Percentiles rank a stretch among this genome's conserved stretches.
These are phyloP conservation scores for Trematomus bernacchii DNA, from an alignment of 2,797 vertebrate genomes.

Conservation along the genomic window DNA sequence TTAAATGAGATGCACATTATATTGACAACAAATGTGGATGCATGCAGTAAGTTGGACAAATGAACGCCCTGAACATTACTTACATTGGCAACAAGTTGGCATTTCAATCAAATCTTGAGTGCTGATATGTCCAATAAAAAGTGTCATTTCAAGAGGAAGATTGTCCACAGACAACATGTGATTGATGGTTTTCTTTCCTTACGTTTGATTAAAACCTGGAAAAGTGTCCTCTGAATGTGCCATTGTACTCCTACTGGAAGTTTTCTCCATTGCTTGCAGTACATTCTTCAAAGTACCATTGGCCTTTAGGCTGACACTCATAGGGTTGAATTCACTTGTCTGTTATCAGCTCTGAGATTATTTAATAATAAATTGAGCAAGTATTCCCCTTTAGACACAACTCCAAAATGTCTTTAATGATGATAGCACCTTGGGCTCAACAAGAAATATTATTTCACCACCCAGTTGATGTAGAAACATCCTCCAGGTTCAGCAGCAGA, in stretches of 20 bases:
- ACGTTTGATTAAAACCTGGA: no score
- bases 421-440: conserved; percentile 11
- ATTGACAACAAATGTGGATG: no score
- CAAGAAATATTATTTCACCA: conserved; percentile 9
- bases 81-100: no score
- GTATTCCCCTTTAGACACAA: not conserved
- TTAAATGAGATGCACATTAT: no score
- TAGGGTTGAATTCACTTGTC: not conserved
- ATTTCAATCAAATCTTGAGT: no score
- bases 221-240: no score
- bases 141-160: not conserved
- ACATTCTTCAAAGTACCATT: no score
- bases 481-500: conserved; percentile 23
- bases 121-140: no score
- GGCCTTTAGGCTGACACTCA: not conserved
- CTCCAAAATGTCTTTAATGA: conserved; percentile 19
- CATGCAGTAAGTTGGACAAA: no score
- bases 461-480: conserved; percentile 4
- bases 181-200: not conserved
- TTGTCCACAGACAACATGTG: not conserved
- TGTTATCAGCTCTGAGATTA: conserved; percentile 6
- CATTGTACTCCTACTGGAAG: no score
- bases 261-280: not conserved
- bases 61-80: no score
- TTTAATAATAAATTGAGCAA: conserved; percentile 6